phyloP scores from a whole-genome alignment of 1,140 invertebrate species.

The Zaprionus lachaisei region DNA sequence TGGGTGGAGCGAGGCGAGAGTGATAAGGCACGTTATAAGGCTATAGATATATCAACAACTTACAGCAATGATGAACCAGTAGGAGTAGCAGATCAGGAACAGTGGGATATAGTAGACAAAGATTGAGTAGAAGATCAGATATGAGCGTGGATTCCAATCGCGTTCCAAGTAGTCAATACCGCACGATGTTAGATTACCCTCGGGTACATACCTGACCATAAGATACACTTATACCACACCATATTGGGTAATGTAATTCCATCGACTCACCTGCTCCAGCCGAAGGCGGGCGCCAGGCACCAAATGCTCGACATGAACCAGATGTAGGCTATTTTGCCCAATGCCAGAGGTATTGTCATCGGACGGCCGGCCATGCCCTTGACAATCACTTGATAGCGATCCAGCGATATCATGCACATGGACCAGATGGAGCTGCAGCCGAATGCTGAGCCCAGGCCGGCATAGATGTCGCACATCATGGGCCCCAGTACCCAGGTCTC shows the following conservation, averaged over 20 bases:
- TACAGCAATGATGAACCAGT: slow-evolving; percentile 91
- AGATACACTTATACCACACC: too few relatives aligned
- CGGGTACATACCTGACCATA: slow-evolving; percentile 91
- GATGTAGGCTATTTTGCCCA: slow-evolving; percentile 88
- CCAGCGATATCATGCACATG: slow-evolving; percentile 93
- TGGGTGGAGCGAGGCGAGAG: not conserved
- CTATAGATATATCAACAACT: slow-evolving; percentile 37
- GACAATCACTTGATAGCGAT: slow-evolving; percentile 95
- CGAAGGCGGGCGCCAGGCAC: slow-evolving; percentile 89
- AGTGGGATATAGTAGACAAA: slow-evolving; percentile 91
- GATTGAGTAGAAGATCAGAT: slow-evolving; percentile 89
- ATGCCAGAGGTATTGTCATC: slow-evolving; percentile 88
- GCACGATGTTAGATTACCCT: slow-evolving; percentile 94
- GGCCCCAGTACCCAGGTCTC: slow-evolving; percentile 94
- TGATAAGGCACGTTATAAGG: not conserved
- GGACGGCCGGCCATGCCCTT: slow-evolving; percentile 89
- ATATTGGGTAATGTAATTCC: not conserved
- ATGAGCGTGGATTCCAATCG: slow-evolving; percentile 88
- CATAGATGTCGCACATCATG: slow-evolving; percentile 93
- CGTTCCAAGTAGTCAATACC: slow-evolving; percentile 92
- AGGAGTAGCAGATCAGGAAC: slow-evolving; percentile 90
- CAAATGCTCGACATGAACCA: slow-evolving; percentile 89
- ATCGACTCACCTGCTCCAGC: slow-evolving; percentile 87
- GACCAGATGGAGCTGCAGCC: slow-evolving; percentile 94
- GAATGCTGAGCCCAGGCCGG: slow-evolving; percentile 91